Evolutionary conservation across 2,888 invertebrate genomes (phyloP).

Genomic region (Geophilus truncorum): DNA sequence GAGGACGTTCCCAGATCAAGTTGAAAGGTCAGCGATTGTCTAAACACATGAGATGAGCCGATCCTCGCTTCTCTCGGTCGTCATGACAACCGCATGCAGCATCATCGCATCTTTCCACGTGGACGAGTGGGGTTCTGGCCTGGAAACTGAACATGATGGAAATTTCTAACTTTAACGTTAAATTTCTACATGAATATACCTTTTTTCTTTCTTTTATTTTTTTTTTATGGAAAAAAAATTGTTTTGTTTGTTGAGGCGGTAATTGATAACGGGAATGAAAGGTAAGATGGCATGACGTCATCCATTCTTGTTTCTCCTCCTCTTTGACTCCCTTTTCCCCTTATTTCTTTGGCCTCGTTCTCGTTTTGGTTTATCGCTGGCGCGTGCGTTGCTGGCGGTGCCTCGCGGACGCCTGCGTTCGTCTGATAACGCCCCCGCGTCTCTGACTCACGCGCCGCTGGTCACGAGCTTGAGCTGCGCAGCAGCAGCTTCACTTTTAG

Average conservation of each 20-base stretch:
- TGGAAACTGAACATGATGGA: background rate
- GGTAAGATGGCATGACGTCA: background rate
- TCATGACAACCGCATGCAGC: background rate
- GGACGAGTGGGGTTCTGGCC: background rate
- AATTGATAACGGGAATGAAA: background rate
- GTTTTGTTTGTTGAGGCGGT: background rate
- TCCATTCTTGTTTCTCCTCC: background rate
- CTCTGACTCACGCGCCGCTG: slow-evolving; percentile 4
- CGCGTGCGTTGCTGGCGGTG: slow-evolving; percentile 10
- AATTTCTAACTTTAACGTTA: too few relatives aligned
- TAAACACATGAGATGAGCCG: background rate
- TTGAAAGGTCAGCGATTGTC: slow-evolving; percentile 3
- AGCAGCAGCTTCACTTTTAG: background rate
- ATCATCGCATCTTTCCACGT: background rate
- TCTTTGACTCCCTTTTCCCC: background rate
- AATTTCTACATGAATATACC: too few relatives aligned
- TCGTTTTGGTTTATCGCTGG: slow-evolving; percentile 5
- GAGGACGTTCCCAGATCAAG: background rate
- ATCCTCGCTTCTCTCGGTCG: background rate
- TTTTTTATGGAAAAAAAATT: background rate
- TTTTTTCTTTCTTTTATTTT: background rate
- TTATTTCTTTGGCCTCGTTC: slow-evolving; percentile 4
- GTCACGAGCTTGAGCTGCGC: background rate
- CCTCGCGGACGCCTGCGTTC: background rate
- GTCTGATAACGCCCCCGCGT: background rate